These are phyloP conservation scores for Heliconius ethilla DNA, from an alignment of 2,888 invertebrate species.

Conservation along the genomic window DNA sequence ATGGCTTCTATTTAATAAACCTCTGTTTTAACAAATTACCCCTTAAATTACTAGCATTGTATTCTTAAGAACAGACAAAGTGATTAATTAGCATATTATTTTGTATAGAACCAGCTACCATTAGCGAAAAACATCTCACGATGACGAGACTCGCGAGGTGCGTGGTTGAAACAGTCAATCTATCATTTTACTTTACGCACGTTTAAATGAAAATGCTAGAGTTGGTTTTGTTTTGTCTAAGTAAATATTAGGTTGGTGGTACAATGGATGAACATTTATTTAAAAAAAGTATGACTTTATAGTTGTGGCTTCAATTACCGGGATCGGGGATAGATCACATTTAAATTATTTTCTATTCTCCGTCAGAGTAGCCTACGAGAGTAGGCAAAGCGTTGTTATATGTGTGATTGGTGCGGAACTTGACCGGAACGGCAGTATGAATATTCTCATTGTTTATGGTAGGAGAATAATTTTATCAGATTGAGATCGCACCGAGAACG, in stretches of 20 bases:
- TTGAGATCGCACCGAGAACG: too few species aligned
- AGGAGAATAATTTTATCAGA: too few species aligned
- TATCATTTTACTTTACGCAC: slow-evolving; percentile 26
- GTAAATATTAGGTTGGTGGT: neutral
- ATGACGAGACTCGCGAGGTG: slow-evolving; percentile 12
- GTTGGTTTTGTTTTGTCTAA: neutral
- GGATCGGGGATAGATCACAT: too few species aligned
- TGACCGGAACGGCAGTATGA: too few species aligned
- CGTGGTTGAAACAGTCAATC: slow-evolving; percentile 13
- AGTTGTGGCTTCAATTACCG: too few species aligned
- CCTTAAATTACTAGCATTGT: neutral
- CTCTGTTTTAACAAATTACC: neutral
- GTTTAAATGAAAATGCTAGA: slow-evolving; percentile 20
- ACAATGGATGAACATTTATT: neutral
- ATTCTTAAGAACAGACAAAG: neutral
- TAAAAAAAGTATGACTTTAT: too few species aligned
- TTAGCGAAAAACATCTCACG: slow-evolving; percentile 12
- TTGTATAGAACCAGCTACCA: neutral
- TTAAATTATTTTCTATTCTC: too few species aligned
- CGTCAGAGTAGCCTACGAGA: too few species aligned
- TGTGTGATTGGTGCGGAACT: too few species aligned
- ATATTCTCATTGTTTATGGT: too few species aligned
- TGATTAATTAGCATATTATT: slow-evolving; percentile 26
- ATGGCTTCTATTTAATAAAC: too few species aligned
- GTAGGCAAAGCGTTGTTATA: too few species aligned